Conservation (phyloP, 2,888 invertebrate genomes). For the Drosophila recens region DNA sequence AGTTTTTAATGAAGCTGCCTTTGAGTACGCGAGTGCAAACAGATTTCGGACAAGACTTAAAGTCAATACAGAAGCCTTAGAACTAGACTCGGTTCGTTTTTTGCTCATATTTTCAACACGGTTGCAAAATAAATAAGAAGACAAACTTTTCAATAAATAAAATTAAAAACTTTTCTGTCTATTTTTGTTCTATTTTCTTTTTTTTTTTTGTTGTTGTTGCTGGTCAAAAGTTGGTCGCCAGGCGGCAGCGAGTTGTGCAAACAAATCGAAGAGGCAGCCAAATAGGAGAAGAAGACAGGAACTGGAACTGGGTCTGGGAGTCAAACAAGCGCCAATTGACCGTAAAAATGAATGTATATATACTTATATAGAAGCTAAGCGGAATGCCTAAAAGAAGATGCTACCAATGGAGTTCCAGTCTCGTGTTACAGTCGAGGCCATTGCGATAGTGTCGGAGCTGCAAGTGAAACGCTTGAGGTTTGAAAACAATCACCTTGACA, state of each 20-base stretch:
- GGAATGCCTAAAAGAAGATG: constrained; percentile 26
- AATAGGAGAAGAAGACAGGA: constrained; percentile 37
- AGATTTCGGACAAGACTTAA: constrained; percentile 42
- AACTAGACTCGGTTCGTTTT: constrained; percentile 29
- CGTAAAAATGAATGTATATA: constrained; percentile 75
- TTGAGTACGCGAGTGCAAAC: constrained; percentile 35
- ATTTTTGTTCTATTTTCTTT: constrained; percentile 2
- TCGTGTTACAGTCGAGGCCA: constrained; percentile 16
- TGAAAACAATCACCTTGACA: constrained; percentile 79
- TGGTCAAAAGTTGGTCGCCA: constrained; percentile 76
- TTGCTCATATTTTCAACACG: constrained; percentile 74
- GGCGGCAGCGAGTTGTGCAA: constrained; percentile 61
- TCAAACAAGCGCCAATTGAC: constrained; percentile 79
- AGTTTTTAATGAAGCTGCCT: constrained; percentile 73
- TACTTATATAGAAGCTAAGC: constrained; percentile 56
- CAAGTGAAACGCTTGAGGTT: constrained; percentile 76
- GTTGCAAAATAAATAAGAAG: constrained; percentile 74
- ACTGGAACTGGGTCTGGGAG: constrained; percentile 13
- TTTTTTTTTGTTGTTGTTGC: constrained; percentile 13
- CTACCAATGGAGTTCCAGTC: constrained; percentile 9
- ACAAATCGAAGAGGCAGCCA: constrained; percentile 55
- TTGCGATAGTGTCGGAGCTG: constrained; percentile 18
- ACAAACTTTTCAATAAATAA: constrained; percentile 81
- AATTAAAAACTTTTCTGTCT: constrained; percentile 74
- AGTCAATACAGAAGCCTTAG: constrained; percentile 39